Evolutionary conservation across 92 coral and sea anemone genomes (phyloP), one percentile per base, ranked within the genome.

Genomic region (Pocillopora grandis): DNA sequence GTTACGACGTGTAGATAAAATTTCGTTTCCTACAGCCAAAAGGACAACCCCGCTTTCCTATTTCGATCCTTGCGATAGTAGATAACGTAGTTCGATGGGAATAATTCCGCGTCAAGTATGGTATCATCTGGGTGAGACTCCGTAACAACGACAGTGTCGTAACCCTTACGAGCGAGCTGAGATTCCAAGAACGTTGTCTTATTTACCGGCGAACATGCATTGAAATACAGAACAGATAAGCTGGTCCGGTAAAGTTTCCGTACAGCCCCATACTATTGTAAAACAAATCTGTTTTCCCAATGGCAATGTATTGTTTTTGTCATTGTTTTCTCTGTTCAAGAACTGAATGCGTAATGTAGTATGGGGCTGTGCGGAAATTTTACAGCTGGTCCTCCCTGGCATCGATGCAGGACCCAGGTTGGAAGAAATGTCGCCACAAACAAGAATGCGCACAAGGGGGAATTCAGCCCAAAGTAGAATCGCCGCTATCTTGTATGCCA

Each of bases 401-500:
- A 35, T 49, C 78, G 78, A 74, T 74, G n/a, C 62, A 15, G 78
- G 78, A 74, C 78, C 78, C 78, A 60, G 78, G 42, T 74, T 74
- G 62, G 72, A 67, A 67, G 78, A 74, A 48, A 74, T 55, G 78
- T 74, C 62, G 78, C 78, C 78, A 60, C 42, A 48, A 55, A 74
- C 27, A 74, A 48, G 61, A 74, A 74, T 74, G 78, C 78, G 15
- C 78, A 74, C 78, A 57, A 74, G 62, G 6, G 60, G 12, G 78
- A 74, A 74, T 74, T 74, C 18, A 74, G 78, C 78, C 60, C 78
- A 13, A 74, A 74, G 27, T 48, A 74, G 78, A 74, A 74, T 49
- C 78, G 78, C 78, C 78, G 11, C 12, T 61, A 74, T 74, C 78
- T 74, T 74, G 78, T 74, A 74, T 74, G 78, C 72, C 42, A 67